A percentile compares a stretch with the other conserved stretches of the same genome.
Evolutionary conservation across 2,888 invertebrate species (phyloP).

Genomic region (Pristionchus mayeri): DNA sequence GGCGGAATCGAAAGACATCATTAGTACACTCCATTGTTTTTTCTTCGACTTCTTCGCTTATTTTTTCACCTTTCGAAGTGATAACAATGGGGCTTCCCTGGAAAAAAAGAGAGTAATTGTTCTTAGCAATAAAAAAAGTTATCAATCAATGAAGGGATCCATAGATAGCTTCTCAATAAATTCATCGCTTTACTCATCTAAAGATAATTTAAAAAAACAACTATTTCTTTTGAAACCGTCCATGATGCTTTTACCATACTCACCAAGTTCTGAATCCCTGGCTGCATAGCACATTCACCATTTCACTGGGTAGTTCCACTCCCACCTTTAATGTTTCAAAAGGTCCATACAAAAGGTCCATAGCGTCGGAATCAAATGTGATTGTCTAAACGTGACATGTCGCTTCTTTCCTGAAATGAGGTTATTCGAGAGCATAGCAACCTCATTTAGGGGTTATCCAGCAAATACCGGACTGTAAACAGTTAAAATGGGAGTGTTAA

Average conservation of each 20-base stretch:
- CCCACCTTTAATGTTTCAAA: slow-evolving; percentile 48
- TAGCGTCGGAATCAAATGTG: slow-evolving; percentile 55
- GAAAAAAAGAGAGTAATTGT: too few species aligned
- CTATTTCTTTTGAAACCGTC: background rate
- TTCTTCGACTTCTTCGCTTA: background rate
- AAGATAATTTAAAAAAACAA: background rate
- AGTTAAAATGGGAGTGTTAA: too few species aligned
- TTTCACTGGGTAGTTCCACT: slow-evolving; percentile 50
- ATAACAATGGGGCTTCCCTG: slow-evolving; percentile 22
- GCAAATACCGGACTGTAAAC: too few species aligned
- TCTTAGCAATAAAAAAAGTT: too few species aligned
- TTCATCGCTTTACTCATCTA: too few species aligned
- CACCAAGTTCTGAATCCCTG: slow-evolving; percentile 55
- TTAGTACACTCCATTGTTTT: slow-evolving; percentile 56
- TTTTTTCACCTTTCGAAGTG: background rate
- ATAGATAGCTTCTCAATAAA: too few species aligned
- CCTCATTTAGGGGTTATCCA: too few species aligned
- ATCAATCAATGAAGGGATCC: too few species aligned
- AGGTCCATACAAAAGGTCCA: slow-evolving; percentile 52
- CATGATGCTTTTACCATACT: background rate
- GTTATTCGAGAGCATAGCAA: background rate
- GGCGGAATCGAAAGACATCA: slow-evolving; percentile 88
- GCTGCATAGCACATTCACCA: slow-evolving; percentile 52
- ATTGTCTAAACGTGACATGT: slow-evolving; percentile 56
- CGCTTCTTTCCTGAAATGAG: slow-evolving; percentile 52